Evolutionary conservation across 2,888 invertebrate genomes (phyloP), one percentile per base, ranked within the genome.

Genomic region (Rosalia funebris): DNA sequence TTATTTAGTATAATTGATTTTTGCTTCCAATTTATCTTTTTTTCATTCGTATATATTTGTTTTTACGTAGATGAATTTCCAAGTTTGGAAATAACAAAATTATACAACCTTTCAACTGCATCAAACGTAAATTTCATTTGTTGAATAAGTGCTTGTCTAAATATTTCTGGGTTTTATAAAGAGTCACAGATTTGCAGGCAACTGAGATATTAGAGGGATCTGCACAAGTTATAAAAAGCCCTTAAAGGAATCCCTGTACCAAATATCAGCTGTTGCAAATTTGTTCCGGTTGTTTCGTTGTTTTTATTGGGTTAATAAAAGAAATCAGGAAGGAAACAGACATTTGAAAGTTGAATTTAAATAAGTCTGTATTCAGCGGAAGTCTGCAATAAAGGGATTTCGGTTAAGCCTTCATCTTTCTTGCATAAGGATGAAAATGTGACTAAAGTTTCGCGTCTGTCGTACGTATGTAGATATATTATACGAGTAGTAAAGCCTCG

Each of bases 321-420:
- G 11, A 11, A 34, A 34, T 34, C 34, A n/a, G 34, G 34, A 34
- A 34, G 34, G 34, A 34, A 34, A n/a, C 10, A n/a, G 10, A 7
- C 34, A 34, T 34, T 34, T 34, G 34, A 34, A 34, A 34, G 34
- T 34, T 34, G 34, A 34, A 34, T 34, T 34, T 34, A 34, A 34
- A 34, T 34, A 34, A 34, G 5, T 7, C 10, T 34, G 10, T 34
- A 34, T 34, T 7, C 34, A 7, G 34, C 34, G 10, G 34, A 34
- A 34, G 10, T n/a, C 34, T 2, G 7, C 10, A 2, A 2, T 3
- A 34, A 34, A n/a, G 34, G 10, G 2, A 34, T 34, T n/a, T 34
- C 11, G 34, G 34, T 7, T 7, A 25, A 5, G 7, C 25, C 7
- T 25, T 25, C 7, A 5, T 25, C 7, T 25, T 25, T 25, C 25